phyloP scores from a whole-genome alignment of 1,140 invertebrate genomes.

The Drosophila navojoa region DNA sequence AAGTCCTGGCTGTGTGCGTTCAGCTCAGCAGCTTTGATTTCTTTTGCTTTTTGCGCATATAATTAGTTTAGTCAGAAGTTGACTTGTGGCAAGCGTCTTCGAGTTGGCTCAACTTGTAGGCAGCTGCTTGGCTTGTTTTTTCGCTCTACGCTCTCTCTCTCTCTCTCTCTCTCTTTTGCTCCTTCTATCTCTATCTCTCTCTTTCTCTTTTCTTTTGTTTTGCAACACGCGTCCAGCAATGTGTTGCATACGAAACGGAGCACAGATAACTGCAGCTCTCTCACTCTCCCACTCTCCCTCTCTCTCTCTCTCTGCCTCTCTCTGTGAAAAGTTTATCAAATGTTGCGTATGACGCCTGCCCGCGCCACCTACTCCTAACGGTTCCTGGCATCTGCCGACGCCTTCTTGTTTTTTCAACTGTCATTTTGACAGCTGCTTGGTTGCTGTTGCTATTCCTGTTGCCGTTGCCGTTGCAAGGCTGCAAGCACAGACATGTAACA shows the following conservation, averaged over 20 bases:
- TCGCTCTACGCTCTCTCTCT: not conserved
- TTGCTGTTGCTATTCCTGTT: conserved; percentile 38
- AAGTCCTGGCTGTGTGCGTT: too few species aligned
- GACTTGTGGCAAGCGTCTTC: conserved; percentile 22
- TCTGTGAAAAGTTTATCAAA: conserved; percentile 58
- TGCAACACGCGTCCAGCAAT: conserved; percentile 48
- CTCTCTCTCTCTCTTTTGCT: too few species aligned
- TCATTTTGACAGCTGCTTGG: conserved; percentile 75
- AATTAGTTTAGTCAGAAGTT: conserved; percentile 76
- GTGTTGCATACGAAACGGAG: conserved; percentile 43
- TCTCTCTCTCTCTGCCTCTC: too few species aligned
- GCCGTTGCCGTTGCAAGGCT: conserved; percentile 22
- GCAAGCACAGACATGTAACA: conserved; percentile 52
- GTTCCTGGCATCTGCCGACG: conserved; percentile 21
- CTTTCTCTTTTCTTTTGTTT: too few species aligned
- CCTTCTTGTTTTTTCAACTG: conserved; percentile 71
- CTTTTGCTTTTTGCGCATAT: conserved; percentile 49
- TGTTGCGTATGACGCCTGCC: conserved; percentile 37
- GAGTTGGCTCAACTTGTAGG: conserved; percentile 26
- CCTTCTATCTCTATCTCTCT: too few species aligned
- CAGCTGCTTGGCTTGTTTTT: conserved; percentile 12
- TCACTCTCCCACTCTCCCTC: too few species aligned
- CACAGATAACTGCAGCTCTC: conserved; percentile 2
- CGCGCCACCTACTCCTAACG: not conserved
- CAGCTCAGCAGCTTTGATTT: conserved; percentile 58